Conservation (phyloP, 1,140 invertebrate species). For the Planococcus citri region DNA sequence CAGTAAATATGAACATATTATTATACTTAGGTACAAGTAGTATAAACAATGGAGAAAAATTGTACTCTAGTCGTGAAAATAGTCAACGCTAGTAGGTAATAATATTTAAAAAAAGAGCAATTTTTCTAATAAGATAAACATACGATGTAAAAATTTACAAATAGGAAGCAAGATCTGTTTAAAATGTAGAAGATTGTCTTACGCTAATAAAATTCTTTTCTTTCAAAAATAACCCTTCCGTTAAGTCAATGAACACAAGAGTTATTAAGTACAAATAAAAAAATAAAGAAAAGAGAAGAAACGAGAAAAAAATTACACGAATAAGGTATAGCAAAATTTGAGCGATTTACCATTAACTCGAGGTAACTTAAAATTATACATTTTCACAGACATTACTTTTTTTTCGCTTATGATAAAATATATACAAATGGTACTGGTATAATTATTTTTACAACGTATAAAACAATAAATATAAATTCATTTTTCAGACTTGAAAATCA, state of each 20-base stretch:
- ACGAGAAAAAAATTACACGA: not conserved
- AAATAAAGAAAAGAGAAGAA: not conserved
- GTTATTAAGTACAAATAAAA: not conserved
- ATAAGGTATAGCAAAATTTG: not conserved
- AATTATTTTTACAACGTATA: not conserved
- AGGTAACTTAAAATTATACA: not conserved
- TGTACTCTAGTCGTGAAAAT: no score
- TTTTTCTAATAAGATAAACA: no score
- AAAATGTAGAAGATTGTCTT: not conserved
- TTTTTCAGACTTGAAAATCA: conserved; percentile 15
- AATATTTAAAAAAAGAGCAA: no score
- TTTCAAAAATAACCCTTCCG: not conserved
- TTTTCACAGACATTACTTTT: conserved; percentile 4
- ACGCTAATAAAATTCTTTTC: not conserved
- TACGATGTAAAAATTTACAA: not conserved
- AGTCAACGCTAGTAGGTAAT: no score
- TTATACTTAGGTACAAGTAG: no score
- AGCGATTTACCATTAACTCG: not conserved
- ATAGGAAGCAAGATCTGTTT: not conserved
- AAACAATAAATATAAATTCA: not conserved
- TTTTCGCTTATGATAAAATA: not conserved
- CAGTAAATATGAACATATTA: no score
- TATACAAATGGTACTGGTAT: not conserved
- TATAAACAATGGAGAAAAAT: no score
- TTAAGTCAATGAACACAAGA: not conserved